Base-by-base conservation (phyloP, 2,113 vertebrate species). In the Pygoscelis antarcticus region DNA sequence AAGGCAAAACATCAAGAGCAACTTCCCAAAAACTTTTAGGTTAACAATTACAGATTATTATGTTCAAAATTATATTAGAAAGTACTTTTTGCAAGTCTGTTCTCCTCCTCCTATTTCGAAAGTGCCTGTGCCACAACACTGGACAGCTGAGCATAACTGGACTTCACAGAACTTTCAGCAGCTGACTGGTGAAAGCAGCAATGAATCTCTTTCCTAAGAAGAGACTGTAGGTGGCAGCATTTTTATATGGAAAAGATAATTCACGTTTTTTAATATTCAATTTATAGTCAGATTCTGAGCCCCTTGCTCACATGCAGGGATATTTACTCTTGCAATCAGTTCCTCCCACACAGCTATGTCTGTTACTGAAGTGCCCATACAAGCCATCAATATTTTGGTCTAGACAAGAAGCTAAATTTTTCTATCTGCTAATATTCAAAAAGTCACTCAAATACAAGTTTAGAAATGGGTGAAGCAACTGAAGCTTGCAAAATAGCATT, bases 141-240 rank as follows among this genome's bases (percentile, higher is more conserved):
- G 23, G 38, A 3, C 40, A 71, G 74, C 78, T 51, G 83, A 40
- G 47, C 34, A 10, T 7, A 25, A 22, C 54, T 12, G 54, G 46
- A 44, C 75, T 94, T 54, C 69, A 55, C 83, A 25, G 71, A 49
- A 60, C 32, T 91, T 47, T 42, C n/a, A 57, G 74, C 83, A 94
- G 91, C 94, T 57, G 87, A 44, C 76, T 76, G 77, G 52, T 57
- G 83, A 77, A 69, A 89, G 90, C 79, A 70, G 87, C 57, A 9
- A 69, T 32, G 80, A 47, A 51, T 47, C 80, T 66, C 49, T 52
- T 91, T 62, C 77, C 78, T 82, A 18, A 88, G 74, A 83, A 88
- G 74, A 85, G 94, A 87, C 95, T 81, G 82, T 2, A 96, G 97
- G 91, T 87, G 96, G 97, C 96, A 95, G 81, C 91, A 76, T 11